Evolutionary conservation across 2,888 invertebrate species (phyloP).

Genomic region (Agrotis puta): DNA sequence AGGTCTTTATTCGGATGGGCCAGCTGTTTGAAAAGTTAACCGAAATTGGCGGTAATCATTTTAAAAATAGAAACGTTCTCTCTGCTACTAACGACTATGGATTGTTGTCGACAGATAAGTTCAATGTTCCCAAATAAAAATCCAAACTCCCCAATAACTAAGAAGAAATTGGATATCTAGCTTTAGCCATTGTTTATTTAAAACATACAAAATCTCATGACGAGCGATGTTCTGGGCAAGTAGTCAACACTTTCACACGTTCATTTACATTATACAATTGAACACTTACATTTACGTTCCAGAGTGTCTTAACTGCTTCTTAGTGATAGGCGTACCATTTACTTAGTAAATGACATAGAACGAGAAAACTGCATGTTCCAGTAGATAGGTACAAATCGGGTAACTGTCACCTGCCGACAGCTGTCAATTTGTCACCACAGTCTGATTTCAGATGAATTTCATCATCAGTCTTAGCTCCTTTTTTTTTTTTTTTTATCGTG

Average conservation of each 20-base stretch:
- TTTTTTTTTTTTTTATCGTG: too few relatives aligned
- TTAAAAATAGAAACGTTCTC: conserved; percentile 14
- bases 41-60: conserved; percentile 29
- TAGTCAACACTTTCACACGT: conserved; percentile 34
- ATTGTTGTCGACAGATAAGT: background rate
- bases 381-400: too few relatives aligned
- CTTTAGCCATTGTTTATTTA: too few relatives aligned
- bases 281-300: conserved; percentile 28
- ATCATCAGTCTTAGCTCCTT: background rate
- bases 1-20: conserved; percentile 2
- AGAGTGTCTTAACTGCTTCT: conserved; percentile 13
- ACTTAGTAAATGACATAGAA: conserved; percentile 43
- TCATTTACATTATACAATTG: conserved; percentile 38
- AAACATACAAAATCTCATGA: background rate
- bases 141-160: background rate
- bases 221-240: background rate
- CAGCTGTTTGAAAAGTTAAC: conserved; percentile 30
- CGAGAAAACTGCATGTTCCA: conserved; percentile 9
- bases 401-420: too few relatives aligned
- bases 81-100: background rate
- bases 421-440: conserved; percentile 1
- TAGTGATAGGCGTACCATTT: conserved; percentile 19
- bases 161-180: background rate
- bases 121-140: conserved; percentile 18
- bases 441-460: background rate